phyloP scores from a whole-genome alignment of 2,797 vertebrate species.

The Sphenopsis melanotis region DNA sequence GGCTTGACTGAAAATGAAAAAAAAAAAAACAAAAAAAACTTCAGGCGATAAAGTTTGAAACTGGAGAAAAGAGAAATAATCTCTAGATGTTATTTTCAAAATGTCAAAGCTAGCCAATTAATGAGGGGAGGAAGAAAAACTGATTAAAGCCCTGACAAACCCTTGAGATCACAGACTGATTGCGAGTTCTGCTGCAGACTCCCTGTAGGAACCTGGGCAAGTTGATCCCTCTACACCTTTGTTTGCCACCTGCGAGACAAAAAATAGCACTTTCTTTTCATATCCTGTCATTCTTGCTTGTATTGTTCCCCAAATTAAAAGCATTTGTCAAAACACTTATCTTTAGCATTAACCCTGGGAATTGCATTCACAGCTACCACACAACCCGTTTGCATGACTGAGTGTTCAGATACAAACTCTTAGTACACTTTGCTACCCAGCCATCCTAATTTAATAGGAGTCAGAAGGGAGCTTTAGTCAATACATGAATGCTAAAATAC shows the following conservation, averaged over 20 bases:
- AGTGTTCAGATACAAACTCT: neutral
- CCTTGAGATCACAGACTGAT: neutral
- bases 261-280: conserved; percentile 20
- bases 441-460: neutral
- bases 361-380: neutral
- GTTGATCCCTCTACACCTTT: neutral
- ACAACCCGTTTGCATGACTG: neutral
- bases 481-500: neutral
- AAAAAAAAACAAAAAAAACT: neutral
- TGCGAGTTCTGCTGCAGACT: neutral
- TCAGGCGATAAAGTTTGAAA: neutral
- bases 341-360: neutral
- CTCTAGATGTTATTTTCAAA: neutral
- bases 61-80: neutral
- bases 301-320: conserved; percentile 39
- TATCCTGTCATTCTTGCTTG: conserved; percentile 14
- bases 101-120: neutral
- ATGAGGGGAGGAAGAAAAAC: neutral
- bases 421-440: neutral
- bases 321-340: conserved; percentile 34
- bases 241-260: neutral
- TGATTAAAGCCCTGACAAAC: conserved; percentile 1
- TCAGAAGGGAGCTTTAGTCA: neutral
- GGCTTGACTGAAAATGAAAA: neutral
- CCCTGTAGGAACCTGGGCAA: neutral